phyloP scores from a whole-genome alignment of 1,140 invertebrate genomes.

The Panagrolaimus sp. region DNA sequence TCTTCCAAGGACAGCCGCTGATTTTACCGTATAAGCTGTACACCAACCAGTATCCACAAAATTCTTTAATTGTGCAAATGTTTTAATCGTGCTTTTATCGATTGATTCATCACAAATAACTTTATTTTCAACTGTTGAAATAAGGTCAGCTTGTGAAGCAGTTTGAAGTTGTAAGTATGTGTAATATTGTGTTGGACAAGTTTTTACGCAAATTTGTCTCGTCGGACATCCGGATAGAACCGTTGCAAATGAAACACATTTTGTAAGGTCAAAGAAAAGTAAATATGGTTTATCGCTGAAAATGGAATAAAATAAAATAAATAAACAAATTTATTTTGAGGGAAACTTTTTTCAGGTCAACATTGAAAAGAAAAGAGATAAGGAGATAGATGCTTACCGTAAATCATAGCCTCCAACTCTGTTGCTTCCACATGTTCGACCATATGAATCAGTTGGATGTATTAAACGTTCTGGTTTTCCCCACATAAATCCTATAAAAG shows the following conservation, averaged over 20 bases:
- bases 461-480: slow-evolving; percentile 75
- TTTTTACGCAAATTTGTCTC: slow-evolving; percentile 72
- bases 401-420: slow-evolving; percentile 39
- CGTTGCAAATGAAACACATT: slow-evolving; percentile 69
- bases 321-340: neutral
- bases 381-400: slow-evolving; percentile 34
- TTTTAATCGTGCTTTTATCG: slow-evolving; percentile 52
- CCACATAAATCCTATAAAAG: slow-evolving; percentile 66
- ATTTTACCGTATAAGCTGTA: slow-evolving; percentile 71
- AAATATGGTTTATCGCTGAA: slow-evolving; percentile 69
- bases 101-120: slow-evolving; percentile 71
- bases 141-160: slow-evolving; percentile 27
- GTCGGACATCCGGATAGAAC: slow-evolving; percentile 76
- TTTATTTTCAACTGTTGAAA: slow-evolving; percentile 43
- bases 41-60: slow-evolving; percentile 68
- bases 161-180: slow-evolving; percentile 52
- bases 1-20: slow-evolving; percentile 64
- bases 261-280: slow-evolving; percentile 77
- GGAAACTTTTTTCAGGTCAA: neutral
- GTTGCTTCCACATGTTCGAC: slow-evolving; percentile 65
- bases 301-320: neutral
- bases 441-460: slow-evolving; percentile 75
- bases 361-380: slow-evolving; percentile 12
- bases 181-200: slow-evolving; percentile 69
- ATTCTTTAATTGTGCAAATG: slow-evolving; percentile 53